These are phyloP conservation scores for Aurelia coerulea DNA, from an alignment of 30 jellyfish, hydroid and myxozoan species.

Conservation along the genomic window DNA sequence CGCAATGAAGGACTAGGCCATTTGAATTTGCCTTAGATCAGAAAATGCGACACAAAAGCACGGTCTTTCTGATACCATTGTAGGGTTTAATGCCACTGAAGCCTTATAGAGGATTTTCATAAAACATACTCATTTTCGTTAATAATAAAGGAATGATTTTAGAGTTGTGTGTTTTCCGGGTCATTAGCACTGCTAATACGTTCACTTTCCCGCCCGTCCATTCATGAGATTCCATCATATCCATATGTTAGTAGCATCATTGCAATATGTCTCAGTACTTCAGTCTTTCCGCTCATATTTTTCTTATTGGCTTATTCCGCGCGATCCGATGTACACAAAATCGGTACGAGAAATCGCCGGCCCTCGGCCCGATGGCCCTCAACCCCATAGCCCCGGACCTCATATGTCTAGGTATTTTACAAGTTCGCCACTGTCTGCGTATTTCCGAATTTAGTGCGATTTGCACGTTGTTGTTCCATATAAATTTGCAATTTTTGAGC, in stretches of 20 bases:
- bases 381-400: too few species aligned
- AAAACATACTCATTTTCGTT: conserved; percentile 49
- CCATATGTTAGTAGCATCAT: conserved; percentile 40
- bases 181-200: conserved; percentile 46
- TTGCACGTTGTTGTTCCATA: too few species aligned
- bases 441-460: too few species aligned
- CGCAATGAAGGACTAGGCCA: conserved; percentile 17
- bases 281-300: conserved; percentile 69
- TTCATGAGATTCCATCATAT: conserved; percentile 49
- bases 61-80: conserved; percentile 51
- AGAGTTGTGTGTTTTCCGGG: conserved; percentile 72
- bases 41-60: conserved; percentile 66
- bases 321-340: conserved; percentile 30
- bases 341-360: too few species aligned
- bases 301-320: conserved; percentile 61
- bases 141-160: conserved; percentile 22
- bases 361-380: too few species aligned
- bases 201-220: conserved; percentile 71
- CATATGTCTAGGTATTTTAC: too few species aligned
- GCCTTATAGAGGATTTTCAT: conserved; percentile 36
- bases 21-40: conserved; percentile 12
- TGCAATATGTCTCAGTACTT: conserved; percentile 19
- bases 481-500: too few species aligned
- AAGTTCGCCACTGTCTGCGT: too few species aligned
- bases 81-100: conserved; percentile 37